Percentiles rank a stretch among this genome's conserved stretches.
These are phyloP conservation scores for Oxyura jamaicensis DNA, from an alignment of 2,113 vertebrate species.

Conservation along the genomic window DNA sequence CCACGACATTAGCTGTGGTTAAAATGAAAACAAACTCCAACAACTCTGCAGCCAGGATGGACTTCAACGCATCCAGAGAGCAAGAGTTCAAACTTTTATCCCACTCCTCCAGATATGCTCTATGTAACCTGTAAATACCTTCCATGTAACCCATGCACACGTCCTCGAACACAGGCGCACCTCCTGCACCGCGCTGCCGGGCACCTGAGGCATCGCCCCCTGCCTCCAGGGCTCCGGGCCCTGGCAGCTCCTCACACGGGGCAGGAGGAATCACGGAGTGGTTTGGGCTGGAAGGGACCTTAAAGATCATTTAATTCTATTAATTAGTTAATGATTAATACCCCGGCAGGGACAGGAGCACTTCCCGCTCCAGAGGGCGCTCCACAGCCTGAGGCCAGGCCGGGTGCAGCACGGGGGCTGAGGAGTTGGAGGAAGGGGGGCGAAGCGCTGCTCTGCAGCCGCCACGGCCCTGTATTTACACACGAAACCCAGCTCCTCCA, in stretches of 20 bases:
- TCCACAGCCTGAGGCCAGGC: not conserved
- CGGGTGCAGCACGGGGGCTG: not conserved
- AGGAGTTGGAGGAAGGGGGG: not conserved
- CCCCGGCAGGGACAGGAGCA: no score
- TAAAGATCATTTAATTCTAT: no score
- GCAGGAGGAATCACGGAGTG: no score
- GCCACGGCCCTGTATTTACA: not conserved
- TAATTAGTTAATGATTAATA: no score
- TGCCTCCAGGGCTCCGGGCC: fast-evolving
- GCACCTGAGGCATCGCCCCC: no score
- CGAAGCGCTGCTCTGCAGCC: not conserved
- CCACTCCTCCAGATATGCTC: no score
- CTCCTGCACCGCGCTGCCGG: no score
- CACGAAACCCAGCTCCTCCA: not conserved
- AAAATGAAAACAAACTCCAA: not conserved
- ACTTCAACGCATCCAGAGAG: fast-evolving
- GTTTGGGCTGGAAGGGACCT: no score
- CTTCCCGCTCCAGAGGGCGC: no score
- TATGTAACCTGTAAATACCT: no score
- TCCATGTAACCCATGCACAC: no score
- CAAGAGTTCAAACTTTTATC: not conserved
- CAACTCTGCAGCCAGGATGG: fast-evolving
- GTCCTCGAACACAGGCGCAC: fast-evolving
- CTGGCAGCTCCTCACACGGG: fast-evolving
- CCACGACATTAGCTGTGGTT: not conserved